phyloP scores from a whole-genome alignment of 1,140 invertebrate genomes.

The Trichoplusia ni region DNA sequence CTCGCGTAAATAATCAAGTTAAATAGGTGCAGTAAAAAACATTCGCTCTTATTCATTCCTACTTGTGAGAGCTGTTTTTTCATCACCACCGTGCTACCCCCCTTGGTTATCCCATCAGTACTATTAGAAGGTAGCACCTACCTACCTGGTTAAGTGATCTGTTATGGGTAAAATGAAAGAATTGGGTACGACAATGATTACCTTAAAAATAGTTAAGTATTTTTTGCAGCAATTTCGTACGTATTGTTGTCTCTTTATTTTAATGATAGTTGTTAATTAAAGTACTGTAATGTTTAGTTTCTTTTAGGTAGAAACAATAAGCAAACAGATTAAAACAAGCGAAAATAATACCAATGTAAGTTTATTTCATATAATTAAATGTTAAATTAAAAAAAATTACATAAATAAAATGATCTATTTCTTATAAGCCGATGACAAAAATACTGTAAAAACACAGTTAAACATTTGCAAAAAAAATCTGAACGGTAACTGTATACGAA shows the following conservation, averaged over 20 bases:
- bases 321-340: no score
- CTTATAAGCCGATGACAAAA: not conserved
- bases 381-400: not conserved
- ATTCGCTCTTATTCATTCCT: constrained; percentile 31
- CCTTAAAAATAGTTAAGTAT: no score
- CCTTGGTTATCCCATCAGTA: not conserved
- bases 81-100: constrained; percentile 15
- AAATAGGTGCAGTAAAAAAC: constrained; percentile 47
- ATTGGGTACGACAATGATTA: not conserved
- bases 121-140: not conserved
- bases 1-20: constrained; percentile 57
- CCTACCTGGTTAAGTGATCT: not conserved
- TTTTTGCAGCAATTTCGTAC: no score
- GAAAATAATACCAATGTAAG: no score
- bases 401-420: not conserved
- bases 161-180: not conserved
- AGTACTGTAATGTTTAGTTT: no score
- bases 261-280: no score
- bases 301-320: no score
- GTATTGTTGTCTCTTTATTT: no score
- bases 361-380: no score
- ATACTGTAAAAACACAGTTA: constrained; percentile 1
- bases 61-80: not conserved
- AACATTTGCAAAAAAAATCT: constrained; percentile 25
- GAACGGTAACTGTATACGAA: constrained; percentile 29